Evolutionary conservation across 2,797 vertebrate genomes (phyloP), one percentile per base, ranked within the genome.

Genomic region (Peromyscus nudipes): DNA sequence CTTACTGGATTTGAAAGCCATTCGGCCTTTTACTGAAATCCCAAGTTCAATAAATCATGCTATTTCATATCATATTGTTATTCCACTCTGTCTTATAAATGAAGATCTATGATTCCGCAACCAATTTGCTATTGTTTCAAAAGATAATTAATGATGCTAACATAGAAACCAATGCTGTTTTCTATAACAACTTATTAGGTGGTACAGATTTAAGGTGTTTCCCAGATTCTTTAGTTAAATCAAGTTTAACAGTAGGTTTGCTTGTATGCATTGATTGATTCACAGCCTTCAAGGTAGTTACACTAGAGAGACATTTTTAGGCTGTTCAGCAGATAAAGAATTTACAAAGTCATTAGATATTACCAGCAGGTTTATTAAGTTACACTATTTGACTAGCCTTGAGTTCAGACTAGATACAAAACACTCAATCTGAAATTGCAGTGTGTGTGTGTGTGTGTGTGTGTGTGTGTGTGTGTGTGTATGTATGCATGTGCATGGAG

Each of bases 1-100:
- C 93, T 98, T 97, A 95, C 96, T 97, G 98, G 95, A 96, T 96
- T 29, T 95, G 89, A 96, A 37, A 97, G 95, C 89, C 77, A 89
- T 89, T 97, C 93, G 96, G 89, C 93, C 95, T 98, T 96, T 98
- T 95, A 77, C 97, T 95, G 97, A 98, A 97, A 98, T 98, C 94
- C 92, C 97, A 95, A 94, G 90, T 96, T 98, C 98, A 98, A 98
- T 98, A 98, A 98, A 98, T 98, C 98, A 98, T 31, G 71, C 92
- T 96, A 83, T 98, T 98, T 98, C 96, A 96, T 97, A 97, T 90
- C 90, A 92, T 80, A 93, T 92, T 81, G 84, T 96, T 93, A 96
- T 97, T 94, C 12, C 82, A 85, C 83, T 34, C 46, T 96, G 92
- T 94, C 97, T 98, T 98, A 96, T 76, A 96, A 99, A 98, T 97